These are phyloP conservation scores for Bombus waltoni DNA, from an alignment of 1,140 invertebrate genomes.

Conservation along the genomic window DNA sequence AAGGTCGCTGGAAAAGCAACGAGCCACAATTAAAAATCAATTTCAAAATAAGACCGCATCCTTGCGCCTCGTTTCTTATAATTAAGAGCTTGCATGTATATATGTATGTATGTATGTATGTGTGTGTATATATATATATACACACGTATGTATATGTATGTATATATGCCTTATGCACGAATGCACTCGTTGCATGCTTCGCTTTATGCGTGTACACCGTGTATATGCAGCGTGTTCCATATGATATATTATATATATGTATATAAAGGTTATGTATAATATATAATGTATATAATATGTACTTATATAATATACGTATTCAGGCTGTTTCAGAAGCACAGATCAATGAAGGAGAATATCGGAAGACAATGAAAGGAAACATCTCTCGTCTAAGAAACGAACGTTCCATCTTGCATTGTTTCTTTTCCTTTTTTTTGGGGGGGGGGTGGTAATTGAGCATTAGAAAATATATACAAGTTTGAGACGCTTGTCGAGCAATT, in stretches of 20 bases:
- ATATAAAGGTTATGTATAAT: constrained; percentile 37
- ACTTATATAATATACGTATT: not conserved
- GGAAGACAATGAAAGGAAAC: not conserved
- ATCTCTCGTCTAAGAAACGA: too few species aligned
- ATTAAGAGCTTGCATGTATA: constrained; percentile 55
- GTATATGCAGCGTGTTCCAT: constrained; percentile 58
- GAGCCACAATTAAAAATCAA: constrained; percentile 47
- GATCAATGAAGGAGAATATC: not conserved
- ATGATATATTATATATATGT: constrained; percentile 51
- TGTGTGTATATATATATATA: not conserved
- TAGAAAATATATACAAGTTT: too few species aligned
- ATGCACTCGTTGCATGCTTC: constrained; percentile 69
- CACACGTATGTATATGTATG: not conserved
- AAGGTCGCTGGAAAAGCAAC: constrained; percentile 83
- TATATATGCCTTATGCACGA: constrained; percentile 49
- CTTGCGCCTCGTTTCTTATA: constrained; percentile 42
- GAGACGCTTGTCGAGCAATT: too few species aligned
- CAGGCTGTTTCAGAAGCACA: not conserved
- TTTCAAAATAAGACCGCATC: not conserved
- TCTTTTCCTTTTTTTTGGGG: too few species aligned
- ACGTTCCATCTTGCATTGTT: too few species aligned
- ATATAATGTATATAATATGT: not conserved
- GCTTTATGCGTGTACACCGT: constrained; percentile 61
- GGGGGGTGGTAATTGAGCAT: too few species aligned
- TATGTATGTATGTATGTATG: constrained; percentile 8